Conservation (phyloP, 2,888 invertebrate species). For the Patella ulyssiponensis region DNA sequence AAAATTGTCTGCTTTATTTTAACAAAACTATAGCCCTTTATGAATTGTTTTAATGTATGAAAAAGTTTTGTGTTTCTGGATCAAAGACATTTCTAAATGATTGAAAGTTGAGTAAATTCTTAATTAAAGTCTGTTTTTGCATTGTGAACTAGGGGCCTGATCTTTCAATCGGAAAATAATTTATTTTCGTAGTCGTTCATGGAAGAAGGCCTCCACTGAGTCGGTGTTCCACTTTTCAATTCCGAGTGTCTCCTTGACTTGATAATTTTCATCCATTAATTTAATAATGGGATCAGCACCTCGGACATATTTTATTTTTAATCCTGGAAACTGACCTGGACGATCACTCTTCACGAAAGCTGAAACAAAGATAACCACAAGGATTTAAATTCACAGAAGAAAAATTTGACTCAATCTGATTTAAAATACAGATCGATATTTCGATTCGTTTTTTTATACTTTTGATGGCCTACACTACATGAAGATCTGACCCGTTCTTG, state of each 20-base stretch:
- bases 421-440: too few species aligned
- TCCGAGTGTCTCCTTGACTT: conserved; percentile 88
- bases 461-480: too few species aligned
- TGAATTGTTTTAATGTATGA: neutral
- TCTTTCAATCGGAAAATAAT: neutral
- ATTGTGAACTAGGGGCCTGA: too few species aligned
- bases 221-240: conserved; percentile 99
- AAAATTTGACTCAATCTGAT: too few species aligned
- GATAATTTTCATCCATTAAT: conserved; percentile 83
- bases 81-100: too few species aligned
- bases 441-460: too few species aligned
- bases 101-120: too few species aligned
- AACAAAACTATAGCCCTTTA: too few species aligned
- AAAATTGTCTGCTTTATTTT: too few species aligned
- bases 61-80: neutral
- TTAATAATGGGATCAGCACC: conserved; percentile 96
- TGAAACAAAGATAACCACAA: conserved; percentile 63
- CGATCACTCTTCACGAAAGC: conserved; percentile 96
- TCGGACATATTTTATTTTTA: conserved; percentile 91
- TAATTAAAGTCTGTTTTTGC: too few species aligned
- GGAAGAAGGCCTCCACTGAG: conserved; percentile 95
- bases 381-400: too few species aligned
- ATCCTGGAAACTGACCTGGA: conserved; percentile 90
- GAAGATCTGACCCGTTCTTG: too few species aligned
- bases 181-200: conserved; percentile 80